These are phyloP conservation scores for Leuctra nigra DNA, from an alignment of 2,888 invertebrate genomes.

Conservation along the genomic window DNA sequence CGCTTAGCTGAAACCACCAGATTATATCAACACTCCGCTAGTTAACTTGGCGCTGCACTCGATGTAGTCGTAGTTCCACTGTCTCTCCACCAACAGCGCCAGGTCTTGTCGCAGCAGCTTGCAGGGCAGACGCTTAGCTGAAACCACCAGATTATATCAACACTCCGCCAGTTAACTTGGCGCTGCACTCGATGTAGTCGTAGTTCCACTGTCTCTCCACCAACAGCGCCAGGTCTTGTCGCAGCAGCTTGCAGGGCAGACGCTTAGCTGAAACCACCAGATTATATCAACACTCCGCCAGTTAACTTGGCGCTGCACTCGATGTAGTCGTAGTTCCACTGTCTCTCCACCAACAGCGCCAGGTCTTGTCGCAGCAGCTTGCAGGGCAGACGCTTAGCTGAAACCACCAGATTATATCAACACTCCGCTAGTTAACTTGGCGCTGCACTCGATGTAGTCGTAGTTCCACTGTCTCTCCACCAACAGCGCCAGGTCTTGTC, in stretches of 20 bases:
- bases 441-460: too few relatives aligned
- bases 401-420: too few relatives aligned
- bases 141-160: slow-evolving; percentile 78
- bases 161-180: slow-evolving; percentile 88
- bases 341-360: slow-evolving; percentile 85
- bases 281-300: slow-evolving; percentile 81
- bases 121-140: neutral
- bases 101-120: slow-evolving; percentile 61
- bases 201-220: slow-evolving; percentile 96
- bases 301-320: slow-evolving; percentile 94
- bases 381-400: neutral
- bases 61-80: slow-evolving; percentile 92
- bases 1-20: too few relatives aligned
- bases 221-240: slow-evolving; percentile 79
- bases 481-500: too few relatives aligned
- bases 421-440: too few relatives aligned
- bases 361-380: slow-evolving; percentile 61
- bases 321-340: slow-evolving; percentile 92
- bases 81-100: slow-evolving; percentile 85
- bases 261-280: too few relatives aligned
- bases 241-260: slow-evolving; percentile 34
- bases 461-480: too few relatives aligned
- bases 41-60: slow-evolving; percentile 94
- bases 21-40: slow-evolving; percentile 81
- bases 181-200: slow-evolving; percentile 90